Evolutionary conservation across 2,113 vertebrate genomes (phyloP).

Genomic region (Mystacornis crossleyi): DNA sequence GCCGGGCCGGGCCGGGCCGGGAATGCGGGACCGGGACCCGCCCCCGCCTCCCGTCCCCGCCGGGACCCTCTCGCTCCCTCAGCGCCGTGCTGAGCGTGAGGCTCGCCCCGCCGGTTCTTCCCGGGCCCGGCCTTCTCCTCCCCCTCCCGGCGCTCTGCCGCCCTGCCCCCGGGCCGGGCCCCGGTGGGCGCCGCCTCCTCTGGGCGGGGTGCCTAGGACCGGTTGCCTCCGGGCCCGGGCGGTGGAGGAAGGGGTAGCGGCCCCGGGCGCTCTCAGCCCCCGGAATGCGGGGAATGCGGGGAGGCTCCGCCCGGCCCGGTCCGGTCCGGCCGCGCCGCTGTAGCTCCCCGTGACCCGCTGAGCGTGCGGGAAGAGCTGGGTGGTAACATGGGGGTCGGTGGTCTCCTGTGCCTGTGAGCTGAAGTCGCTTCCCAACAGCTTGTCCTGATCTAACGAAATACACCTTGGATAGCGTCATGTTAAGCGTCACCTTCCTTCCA

Average conservation of each 20-base stretch:
- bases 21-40: rapidly evolving
- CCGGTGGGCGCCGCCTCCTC: background rate
- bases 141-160: background rate
- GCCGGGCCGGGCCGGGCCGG: background rate
- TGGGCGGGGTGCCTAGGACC: background rate
- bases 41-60: no score
- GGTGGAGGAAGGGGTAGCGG: background rate
- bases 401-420: background rate
- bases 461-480: background rate
- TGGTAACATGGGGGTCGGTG: rapidly evolving
- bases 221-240: background rate
- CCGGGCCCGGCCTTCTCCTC: background rate
- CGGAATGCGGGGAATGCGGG: background rate
- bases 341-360: no score
- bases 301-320: background rate
- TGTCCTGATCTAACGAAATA: rapidly evolving
- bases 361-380: background rate
- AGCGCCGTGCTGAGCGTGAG: background rate
- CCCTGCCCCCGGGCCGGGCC: background rate
- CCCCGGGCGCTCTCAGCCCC: background rate
- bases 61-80: background rate
- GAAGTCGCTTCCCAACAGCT: background rate
- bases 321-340: background rate
- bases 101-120: background rate
- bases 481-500: background rate